phyloP scores from a whole-genome alignment of 2,888 invertebrate genomes.

The Elegia similella region DNA sequence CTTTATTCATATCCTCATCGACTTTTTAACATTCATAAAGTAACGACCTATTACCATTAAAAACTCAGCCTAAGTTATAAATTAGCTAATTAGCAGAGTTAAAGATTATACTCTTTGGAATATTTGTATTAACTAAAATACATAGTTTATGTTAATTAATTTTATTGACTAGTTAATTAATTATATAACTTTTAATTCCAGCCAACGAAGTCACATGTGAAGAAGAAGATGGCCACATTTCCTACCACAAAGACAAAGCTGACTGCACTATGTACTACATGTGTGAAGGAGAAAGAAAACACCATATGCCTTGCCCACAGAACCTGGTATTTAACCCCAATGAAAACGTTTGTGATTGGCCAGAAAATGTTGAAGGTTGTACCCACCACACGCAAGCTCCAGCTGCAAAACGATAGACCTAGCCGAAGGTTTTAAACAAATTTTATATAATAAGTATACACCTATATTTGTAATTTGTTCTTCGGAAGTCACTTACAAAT shows the following conservation, averaged over 20 bases:
- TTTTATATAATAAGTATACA: constrained; percentile 20
- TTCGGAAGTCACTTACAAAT: constrained; percentile 20
- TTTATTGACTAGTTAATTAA: not conserved
- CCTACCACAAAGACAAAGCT: constrained; percentile 93
- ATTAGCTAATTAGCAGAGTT: not conserved
- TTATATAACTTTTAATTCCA: constrained; percentile 51
- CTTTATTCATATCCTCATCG: too few relatives aligned
- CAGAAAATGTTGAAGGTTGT: constrained; percentile 95
- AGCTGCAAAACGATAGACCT: constrained; percentile 63
- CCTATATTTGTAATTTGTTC: constrained; percentile 34
- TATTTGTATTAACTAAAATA: not conserved
- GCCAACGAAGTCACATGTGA: constrained; percentile 94
- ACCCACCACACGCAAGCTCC: constrained; percentile 77
- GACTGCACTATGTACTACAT: constrained; percentile 97
- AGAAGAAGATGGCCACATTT: constrained; percentile 97
- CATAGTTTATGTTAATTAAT: not conserved
- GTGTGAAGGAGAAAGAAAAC: constrained; percentile 97
- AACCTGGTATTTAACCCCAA: constrained; percentile 96
- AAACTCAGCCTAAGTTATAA: not conserved
- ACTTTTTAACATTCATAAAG: not conserved
- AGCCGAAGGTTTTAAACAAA: constrained; percentile 24
- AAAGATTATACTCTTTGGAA: not conserved
- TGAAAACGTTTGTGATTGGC: constrained; percentile 98
- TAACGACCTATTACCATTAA: too few relatives aligned
- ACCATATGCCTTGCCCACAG: constrained; percentile 97